A percentile compares a stretch with the other conserved stretches of the same genome.
Conservation (phyloP, 2,113 vertebrate species). For the Seriola dumerili region DNA sequence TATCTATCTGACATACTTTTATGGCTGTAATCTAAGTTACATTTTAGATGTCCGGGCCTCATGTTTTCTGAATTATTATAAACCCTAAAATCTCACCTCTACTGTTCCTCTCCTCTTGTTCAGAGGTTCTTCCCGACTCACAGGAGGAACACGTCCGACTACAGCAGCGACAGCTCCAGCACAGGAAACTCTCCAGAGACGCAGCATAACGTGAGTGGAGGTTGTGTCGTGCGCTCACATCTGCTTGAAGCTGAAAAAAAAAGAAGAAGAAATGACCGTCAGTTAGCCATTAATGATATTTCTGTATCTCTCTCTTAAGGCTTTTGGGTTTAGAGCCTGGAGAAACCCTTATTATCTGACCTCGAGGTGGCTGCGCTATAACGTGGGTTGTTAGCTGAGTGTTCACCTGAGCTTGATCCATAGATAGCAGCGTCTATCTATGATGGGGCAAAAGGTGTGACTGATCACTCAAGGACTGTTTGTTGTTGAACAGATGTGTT, state of each 20-base stretch:
- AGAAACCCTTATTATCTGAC: slow-evolving; percentile 79
- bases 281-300: background rate
- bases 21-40: background rate
- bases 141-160: slow-evolving; percentile 79
- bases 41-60: no score
- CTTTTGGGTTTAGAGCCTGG: slow-evolving; percentile 67
- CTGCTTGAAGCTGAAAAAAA: background rate
- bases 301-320: slow-evolving; percentile 71
- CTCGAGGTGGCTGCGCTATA: slow-evolving; percentile 79
- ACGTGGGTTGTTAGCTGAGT: slow-evolving; percentile 75
- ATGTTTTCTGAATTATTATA: background rate
- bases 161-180: slow-evolving; percentile 81
- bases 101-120: background rate
- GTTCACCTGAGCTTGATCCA: slow-evolving; percentile 44
- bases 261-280: no score
- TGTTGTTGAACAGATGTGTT: background rate
- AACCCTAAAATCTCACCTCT: background rate
- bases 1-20: no score
- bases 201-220: slow-evolving; percentile 80
- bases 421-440: slow-evolving; percentile 73
- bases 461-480: background rate
- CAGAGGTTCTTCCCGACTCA: slow-evolving; percentile 79
- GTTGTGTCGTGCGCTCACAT: background rate
- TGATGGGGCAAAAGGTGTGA: slow-evolving; percentile 51
- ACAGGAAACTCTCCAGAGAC: slow-evolving; percentile 79